Evolutionary conservation across 2,888 invertebrate species (phyloP).

Genomic region (Drosophila tripunctata): DNA sequence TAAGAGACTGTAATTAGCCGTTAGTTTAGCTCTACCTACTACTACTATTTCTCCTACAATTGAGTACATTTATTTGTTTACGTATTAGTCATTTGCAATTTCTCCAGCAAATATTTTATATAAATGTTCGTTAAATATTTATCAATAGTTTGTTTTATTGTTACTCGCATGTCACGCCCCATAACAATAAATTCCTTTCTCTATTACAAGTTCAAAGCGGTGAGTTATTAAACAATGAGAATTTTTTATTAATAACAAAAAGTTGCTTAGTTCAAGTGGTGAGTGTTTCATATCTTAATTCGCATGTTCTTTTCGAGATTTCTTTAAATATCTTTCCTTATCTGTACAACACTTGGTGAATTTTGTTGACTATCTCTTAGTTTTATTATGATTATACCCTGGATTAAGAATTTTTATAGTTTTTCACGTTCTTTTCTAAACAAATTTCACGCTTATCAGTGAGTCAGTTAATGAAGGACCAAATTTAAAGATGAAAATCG

Average conservation of each 20-base stretch:
- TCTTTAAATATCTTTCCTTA: background rate
- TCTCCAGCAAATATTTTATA: slow-evolving; percentile 1
- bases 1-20: background rate
- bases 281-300: slow-evolving; percentile 7
- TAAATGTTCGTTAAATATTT: slow-evolving; percentile 18
- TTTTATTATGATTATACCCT: slow-evolving; percentile 3
- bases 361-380: slow-evolving; percentile 1
- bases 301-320: slow-evolving; percentile 3
- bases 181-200: background rate
- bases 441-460: background rate
- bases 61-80: slow-evolving; percentile 21
- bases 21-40: slow-evolving; percentile 5
- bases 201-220: slow-evolving; percentile 6
- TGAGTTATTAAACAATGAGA: slow-evolving; percentile 7
- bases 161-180: slow-evolving; percentile 39
- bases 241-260: background rate
- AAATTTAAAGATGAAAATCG: too few species aligned
- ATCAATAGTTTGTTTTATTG: slow-evolving; percentile 21
- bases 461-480: too few species aligned
- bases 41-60: slow-evolving; percentile 1
- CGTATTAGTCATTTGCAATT: background rate
- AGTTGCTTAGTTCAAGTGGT: slow-evolving; percentile 1
- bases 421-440: background rate
- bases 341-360: slow-evolving; percentile 2
- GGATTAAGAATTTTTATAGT: too few species aligned